phyloP scores from a whole-genome alignment of 2,797 vertebrate genomes.

The Arrhamphus sclerolepis region DNA sequence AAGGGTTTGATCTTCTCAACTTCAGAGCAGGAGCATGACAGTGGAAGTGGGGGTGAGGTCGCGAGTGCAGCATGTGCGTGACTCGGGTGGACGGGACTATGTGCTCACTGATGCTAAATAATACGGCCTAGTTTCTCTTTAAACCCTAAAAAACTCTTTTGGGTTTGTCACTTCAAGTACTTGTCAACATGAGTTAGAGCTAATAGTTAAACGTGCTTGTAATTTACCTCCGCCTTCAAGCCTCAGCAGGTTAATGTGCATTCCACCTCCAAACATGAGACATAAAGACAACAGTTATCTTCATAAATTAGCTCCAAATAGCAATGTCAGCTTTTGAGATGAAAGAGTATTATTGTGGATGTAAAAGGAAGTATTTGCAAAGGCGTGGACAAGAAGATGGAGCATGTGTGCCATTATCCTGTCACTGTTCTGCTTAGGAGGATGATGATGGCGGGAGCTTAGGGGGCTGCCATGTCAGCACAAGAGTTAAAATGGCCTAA shows the following conservation, averaged over 20 bases:
- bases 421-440: constrained; percentile 59
- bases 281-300: constrained; percentile 32
- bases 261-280: constrained; percentile 48
- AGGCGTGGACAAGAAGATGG: constrained; percentile 31
- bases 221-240: constrained; percentile 52
- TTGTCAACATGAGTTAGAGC: constrained; percentile 55
- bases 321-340: constrained; percentile 38
- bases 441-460: constrained; percentile 15
- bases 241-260: constrained; percentile 47
- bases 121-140: constrained; percentile 27
- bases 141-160: constrained; percentile 37
- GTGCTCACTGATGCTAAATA: constrained; percentile 42
- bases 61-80: constrained; percentile 39
- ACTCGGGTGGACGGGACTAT: constrained; percentile 12
- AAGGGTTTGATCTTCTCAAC: constrained; percentile 72
- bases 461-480: constrained; percentile 44
- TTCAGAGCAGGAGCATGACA: constrained; percentile 56
- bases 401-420: constrained; percentile 49
- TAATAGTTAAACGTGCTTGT: constrained; percentile 51
- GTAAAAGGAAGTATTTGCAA: constrained; percentile 54
- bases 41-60: constrained; percentile 60
- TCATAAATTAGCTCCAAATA: constrained; percentile 60
- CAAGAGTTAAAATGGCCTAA: constrained; percentile 41
- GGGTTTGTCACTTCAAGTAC: constrained; percentile 41
- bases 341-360: constrained; percentile 42